Evolutionary conservation across 2,113 vertebrate genomes (phyloP).

Genomic region (Amazona guildingii): DNA sequence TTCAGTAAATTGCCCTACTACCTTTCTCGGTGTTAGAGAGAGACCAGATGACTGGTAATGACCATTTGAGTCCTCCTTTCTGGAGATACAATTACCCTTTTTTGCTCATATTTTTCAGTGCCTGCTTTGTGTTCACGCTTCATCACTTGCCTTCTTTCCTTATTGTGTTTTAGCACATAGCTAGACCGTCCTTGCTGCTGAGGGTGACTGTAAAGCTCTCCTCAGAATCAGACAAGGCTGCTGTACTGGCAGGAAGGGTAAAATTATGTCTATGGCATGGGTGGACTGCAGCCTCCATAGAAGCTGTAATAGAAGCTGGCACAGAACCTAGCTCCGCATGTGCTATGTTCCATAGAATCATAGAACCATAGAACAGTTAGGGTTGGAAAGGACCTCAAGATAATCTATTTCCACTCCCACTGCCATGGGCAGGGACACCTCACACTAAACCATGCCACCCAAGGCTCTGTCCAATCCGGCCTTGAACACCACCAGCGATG

Average conservation of each 20-base stretch:
- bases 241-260: not conserved
- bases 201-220: not conserved
- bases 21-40: not conserved
- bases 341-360: not conserved
- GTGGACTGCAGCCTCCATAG: not conserved
- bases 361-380: too few species aligned
- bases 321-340: not conserved
- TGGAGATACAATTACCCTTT: not conserved
- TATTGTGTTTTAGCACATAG: not conserved
- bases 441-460: too few species aligned
- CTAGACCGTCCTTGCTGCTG: not conserved
- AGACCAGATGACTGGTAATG: not conserved
- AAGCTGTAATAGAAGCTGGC: not conserved
- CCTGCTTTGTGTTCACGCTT: not conserved
- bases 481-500: too few species aligned
- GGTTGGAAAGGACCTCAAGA: too few species aligned
- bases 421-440: too few species aligned
- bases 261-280: not conserved
- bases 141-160: not conserved
- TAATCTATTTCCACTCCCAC: too few species aligned
- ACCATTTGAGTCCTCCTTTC: not conserved
- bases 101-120: not conserved
- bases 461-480: too few species aligned
- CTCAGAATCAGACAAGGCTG: not conserved
- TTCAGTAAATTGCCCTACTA: not conserved